Conservation (phyloP, 2,797 vertebrate species). For the Pseudomugil tenellus region DNA sequence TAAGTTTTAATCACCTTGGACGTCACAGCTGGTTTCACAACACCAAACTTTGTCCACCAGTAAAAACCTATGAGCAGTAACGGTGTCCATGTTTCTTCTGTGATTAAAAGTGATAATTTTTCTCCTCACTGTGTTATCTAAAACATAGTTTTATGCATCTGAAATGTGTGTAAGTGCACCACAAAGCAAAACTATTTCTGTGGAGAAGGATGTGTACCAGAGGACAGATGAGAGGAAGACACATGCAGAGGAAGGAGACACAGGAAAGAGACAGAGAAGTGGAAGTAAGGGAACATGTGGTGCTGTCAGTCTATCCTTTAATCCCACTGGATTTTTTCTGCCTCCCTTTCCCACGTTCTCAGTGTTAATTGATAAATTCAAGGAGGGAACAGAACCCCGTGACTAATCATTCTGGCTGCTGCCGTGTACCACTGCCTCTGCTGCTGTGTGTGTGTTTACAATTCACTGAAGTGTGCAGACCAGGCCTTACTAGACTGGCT, state of each 20-base stretch:
- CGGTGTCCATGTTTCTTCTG: background rate
- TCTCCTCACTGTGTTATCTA: no score
- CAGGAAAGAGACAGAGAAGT: slow-evolving; percentile 43
- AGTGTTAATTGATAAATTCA: slow-evolving; percentile 87
- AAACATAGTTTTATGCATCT: background rate
- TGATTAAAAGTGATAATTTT: background rate
- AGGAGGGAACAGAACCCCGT: slow-evolving; percentile 75
- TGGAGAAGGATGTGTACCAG: slow-evolving; percentile 21
- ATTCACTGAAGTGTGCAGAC: slow-evolving; percentile 45
- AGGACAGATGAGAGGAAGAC: slow-evolving; percentile 34
- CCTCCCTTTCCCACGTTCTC: slow-evolving; percentile 84
- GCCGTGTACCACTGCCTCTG: slow-evolving; percentile 28
- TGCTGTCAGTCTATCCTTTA: slow-evolving; percentile 82
- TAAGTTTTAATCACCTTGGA: slow-evolving; percentile 11
- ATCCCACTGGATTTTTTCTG: slow-evolving; percentile 80
- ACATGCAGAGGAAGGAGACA: slow-evolving; percentile 38
- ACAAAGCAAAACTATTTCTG: slow-evolving; percentile 1
- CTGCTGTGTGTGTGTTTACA: slow-evolving; percentile 34
- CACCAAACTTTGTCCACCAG: slow-evolving; percentile 13
- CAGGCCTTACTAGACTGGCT: slow-evolving; percentile 44
- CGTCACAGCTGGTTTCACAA: slow-evolving; percentile 5
- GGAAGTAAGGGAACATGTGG: slow-evolving; percentile 75
- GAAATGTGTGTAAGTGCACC: slow-evolving; percentile 11
- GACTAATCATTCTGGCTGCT: slow-evolving; percentile 78
- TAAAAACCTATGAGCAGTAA: slow-evolving; percentile 17